phyloP scores from a whole-genome alignment of 1,140 invertebrate species.

The Arctopsyche grandis region DNA sequence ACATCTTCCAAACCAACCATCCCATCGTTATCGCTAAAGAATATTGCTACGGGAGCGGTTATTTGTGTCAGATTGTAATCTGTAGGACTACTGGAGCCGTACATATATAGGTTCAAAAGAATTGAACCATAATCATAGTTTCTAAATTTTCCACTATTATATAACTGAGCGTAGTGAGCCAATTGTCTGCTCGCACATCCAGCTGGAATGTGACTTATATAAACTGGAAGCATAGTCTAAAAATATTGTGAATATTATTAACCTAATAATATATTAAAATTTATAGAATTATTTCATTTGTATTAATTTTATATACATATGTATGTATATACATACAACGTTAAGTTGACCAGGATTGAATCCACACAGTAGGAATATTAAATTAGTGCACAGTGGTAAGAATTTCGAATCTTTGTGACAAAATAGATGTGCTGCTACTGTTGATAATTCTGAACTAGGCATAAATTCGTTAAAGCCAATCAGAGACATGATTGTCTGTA shows the following conservation, averaged over 20 bases:
- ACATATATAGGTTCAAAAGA: constrained; percentile 60
- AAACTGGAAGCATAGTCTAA: constrained; percentile 78
- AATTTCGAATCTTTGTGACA: constrained; percentile 65
- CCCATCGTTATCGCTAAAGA: constrained; percentile 79
- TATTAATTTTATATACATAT: too few relatives aligned
- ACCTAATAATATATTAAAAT: too few relatives aligned
- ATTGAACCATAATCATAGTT: constrained; percentile 61
- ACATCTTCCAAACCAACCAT: constrained; percentile 72
- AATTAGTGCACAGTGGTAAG: constrained; percentile 68
- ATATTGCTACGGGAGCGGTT: constrained; percentile 73
- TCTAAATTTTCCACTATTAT: constrained; percentile 55
- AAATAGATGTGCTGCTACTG: constrained; percentile 62
- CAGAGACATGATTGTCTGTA: neutral
- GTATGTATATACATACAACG: constrained; percentile 56
- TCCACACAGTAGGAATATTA: constrained; percentile 69
- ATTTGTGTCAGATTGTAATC: constrained; percentile 70
- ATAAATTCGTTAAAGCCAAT: constrained; percentile 52
- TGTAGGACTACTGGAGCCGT: constrained; percentile 63
- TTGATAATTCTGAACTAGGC: constrained; percentile 64
- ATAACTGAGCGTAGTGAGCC: constrained; percentile 78
- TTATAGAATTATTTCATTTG: too few relatives aligned
- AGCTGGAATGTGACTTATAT: constrained; percentile 83
- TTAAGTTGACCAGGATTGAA: constrained; percentile 67
- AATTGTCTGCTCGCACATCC: constrained; percentile 83
- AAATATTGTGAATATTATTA: constrained; percentile 25